Evolutionary conservation across 2,113 vertebrate genomes (phyloP).

Genomic region (Ciconia boyciana): DNA sequence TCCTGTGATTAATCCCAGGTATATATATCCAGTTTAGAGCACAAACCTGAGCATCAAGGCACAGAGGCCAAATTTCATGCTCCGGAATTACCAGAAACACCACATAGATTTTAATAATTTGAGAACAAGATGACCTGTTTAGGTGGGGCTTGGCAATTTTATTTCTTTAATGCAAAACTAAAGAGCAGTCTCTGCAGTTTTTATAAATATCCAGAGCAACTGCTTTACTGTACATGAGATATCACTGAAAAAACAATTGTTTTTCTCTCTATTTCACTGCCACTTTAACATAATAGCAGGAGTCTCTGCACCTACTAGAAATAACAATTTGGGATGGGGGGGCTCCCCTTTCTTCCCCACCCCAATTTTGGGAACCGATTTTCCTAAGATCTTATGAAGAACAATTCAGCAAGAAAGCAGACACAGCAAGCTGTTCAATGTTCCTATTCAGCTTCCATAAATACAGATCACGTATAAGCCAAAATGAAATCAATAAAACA

Average conservation of each 20-base stretch:
- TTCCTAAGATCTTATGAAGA: neutral
- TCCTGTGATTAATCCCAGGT: neutral
- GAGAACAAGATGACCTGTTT: neutral
- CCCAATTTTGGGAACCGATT: neutral
- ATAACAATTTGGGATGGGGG: neutral
- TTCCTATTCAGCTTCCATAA: neutral
- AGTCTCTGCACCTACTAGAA: neutral
- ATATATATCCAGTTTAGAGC: neutral
- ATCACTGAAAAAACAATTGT: neutral
- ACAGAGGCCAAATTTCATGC: neutral
- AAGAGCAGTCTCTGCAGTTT: neutral
- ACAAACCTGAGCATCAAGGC: neutral
- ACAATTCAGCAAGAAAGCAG: neutral
- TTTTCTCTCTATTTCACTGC: neutral
- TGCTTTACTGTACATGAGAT: neutral
- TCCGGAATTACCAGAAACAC: neutral
- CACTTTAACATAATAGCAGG: neutral
- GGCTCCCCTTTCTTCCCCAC: neutral
- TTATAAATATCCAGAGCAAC: neutral
- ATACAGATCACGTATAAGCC: neutral
- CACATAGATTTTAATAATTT: neutral
- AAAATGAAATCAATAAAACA: neutral
- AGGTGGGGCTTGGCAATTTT: neutral
- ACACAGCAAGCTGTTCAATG: neutral
- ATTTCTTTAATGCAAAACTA: neutral